A percentile compares a stretch with the other conserved stretches of the same genome.
Conservation (phyloP, 2,113 vertebrate genomes). For the Austrofundulus limnaeus region DNA sequence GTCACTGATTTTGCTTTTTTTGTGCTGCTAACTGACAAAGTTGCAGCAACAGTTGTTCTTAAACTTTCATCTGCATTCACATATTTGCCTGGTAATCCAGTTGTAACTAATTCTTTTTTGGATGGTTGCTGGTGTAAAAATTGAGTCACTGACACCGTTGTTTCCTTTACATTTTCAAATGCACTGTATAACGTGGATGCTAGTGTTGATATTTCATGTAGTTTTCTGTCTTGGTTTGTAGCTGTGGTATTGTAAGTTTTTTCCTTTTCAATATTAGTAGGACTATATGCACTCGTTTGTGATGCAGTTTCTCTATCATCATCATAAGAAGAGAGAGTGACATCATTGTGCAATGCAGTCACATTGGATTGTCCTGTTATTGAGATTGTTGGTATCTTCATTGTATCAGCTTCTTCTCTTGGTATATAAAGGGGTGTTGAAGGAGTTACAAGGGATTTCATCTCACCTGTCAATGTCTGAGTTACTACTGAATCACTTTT, state of each 20-base stretch:
- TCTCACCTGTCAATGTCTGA: slow-evolving; percentile 31
- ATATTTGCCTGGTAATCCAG: slow-evolving; percentile 8
- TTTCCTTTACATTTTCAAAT: slow-evolving; percentile 50
- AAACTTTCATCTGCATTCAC: background rate
- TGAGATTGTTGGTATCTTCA: slow-evolving; percentile 35
- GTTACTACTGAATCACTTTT: slow-evolving; percentile 52
- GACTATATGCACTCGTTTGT: background rate
- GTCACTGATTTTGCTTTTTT: slow-evolving; percentile 4
- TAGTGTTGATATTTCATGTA: slow-evolving; percentile 9
- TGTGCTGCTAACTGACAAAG: slow-evolving; percentile 19
- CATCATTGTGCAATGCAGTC: slow-evolving; percentile 14
- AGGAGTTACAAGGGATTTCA: slow-evolving; percentile 26
- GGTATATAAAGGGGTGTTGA: slow-evolving; percentile 27
- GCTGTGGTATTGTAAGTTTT: background rate
- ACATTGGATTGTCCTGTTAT: slow-evolving; percentile 36
- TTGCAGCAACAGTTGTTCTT: background rate
- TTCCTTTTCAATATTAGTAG: background rate
- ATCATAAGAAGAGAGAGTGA: slow-evolving; percentile 39
- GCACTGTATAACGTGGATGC: slow-evolving; percentile 45
- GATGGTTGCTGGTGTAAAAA: slow-evolving; percentile 43
- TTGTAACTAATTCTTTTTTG: slow-evolving; percentile 14
- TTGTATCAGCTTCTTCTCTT: slow-evolving; percentile 28
- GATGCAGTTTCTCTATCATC: slow-evolving; percentile 9
- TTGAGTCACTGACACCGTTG: slow-evolving; percentile 45
- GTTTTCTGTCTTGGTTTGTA: slow-evolving; percentile 2